These are phyloP conservation scores for Neoscelio sp. DNA, from an alignment of 2,888 invertebrate species.

Conservation along the genomic window DNA sequence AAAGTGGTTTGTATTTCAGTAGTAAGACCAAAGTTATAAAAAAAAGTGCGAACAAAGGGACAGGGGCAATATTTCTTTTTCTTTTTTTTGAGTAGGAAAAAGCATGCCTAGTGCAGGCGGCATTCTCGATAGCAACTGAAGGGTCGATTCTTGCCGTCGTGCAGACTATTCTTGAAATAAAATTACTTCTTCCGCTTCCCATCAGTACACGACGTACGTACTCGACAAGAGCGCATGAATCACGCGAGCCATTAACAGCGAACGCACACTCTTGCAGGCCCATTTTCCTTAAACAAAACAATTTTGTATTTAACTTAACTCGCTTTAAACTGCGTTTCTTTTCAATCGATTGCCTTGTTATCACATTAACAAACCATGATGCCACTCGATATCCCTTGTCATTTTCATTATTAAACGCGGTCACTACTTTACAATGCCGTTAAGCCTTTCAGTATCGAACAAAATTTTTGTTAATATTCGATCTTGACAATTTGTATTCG, in stretches of 20 bases:
- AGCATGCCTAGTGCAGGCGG: constrained; percentile 14
- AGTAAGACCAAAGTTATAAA: no score
- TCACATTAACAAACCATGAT: no score
- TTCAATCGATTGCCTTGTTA: no score
- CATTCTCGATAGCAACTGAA: constrained; percentile 29
- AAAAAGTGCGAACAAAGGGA: no score
- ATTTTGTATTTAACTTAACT: constrained; percentile 8
- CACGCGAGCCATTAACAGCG: constrained; percentile 41
- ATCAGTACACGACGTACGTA: constrained; percentile 35
- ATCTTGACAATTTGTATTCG: no score
- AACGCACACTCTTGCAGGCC: not conserved
- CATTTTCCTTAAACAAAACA: constrained; percentile 10
- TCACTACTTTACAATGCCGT: no score
- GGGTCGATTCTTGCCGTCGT: constrained; percentile 30
- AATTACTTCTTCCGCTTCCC: constrained; percentile 52
- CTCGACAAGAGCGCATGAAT: constrained; percentile 34
- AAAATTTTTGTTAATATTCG: no score
- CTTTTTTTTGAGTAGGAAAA: constrained; percentile 1
- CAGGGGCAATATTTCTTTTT: no score
- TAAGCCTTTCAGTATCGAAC: no score
- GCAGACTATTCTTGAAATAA: constrained; percentile 41
- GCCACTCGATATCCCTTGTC: no score
- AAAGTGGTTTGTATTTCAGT: no score
- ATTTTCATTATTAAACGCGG: no score
- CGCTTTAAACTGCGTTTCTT: not conserved